Percentiles rank a stretch among this genome's conserved stretches.
phyloP scores from a whole-genome alignment of 2,797 vertebrate species.

The Vultur gryphus region DNA sequence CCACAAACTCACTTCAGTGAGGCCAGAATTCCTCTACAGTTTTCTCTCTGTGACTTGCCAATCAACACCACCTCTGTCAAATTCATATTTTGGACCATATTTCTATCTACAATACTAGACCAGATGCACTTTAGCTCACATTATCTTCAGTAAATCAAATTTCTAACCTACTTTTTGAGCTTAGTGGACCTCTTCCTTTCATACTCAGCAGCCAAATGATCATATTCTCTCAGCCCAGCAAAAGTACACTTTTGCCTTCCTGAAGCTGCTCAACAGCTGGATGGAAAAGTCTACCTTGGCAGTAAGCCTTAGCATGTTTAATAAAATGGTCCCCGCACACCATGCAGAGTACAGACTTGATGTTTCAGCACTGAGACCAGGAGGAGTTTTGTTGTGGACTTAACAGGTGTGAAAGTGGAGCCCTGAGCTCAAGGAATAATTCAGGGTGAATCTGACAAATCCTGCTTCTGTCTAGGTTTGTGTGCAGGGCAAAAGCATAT shows the following conservation, averaged over 20 bases:
- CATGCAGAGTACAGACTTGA: neutral
- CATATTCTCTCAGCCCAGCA: neutral
- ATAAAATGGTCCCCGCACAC: neutral
- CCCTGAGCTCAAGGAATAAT: neutral
- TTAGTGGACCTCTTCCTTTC: neutral
- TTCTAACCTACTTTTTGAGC: neutral
- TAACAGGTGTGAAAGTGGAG: neutral
- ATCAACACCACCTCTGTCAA: neutral
- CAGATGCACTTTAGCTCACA: neutral
- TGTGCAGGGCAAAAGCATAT: neutral
- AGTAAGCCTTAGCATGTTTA: neutral
- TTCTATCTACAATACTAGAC: neutral
- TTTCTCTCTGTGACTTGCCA: neutral
- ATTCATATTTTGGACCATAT: neutral
- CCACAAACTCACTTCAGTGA: neutral
- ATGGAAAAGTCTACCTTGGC: neutral
- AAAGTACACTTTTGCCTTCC: neutral
- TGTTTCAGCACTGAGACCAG: neutral
- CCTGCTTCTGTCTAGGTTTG: neutral
- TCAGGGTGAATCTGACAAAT: neutral
- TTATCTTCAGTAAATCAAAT: neutral
- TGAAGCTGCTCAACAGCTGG: neutral
- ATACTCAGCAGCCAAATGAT: neutral
- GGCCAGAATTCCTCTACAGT: neutral
- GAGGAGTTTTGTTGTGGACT: neutral